Evolutionary conservation across 2,888 invertebrate species (phyloP).

Genomic region (Herminia tarsipennalis): DNA sequence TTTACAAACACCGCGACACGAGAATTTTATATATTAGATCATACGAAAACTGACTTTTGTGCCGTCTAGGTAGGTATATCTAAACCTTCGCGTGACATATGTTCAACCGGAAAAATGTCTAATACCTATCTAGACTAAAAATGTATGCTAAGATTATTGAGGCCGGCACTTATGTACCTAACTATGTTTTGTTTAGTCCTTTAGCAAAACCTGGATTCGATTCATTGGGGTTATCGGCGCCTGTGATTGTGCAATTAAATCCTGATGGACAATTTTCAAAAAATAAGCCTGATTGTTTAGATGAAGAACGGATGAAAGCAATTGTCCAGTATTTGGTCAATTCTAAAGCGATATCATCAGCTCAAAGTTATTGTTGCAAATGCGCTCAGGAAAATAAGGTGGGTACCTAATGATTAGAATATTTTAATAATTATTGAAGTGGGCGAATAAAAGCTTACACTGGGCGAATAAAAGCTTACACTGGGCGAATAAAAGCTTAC

Average conservation of each 20-base stretch:
- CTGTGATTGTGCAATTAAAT: slow-evolving; percentile 68
- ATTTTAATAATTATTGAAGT: background rate
- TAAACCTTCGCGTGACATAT: too few species aligned
- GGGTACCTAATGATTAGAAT: background rate
- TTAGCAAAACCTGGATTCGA: slow-evolving; percentile 62
- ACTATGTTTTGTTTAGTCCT: slow-evolving; percentile 46
- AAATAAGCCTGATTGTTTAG: slow-evolving; percentile 57
- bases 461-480: too few species aligned
- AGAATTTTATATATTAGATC: too few species aligned
- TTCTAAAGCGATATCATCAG: slow-evolving; percentile 65
- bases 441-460: too few species aligned
- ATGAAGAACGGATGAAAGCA: slow-evolving; percentile 63
- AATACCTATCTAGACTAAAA: too few species aligned
- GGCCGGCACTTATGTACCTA: background rate
- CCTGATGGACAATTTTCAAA: slow-evolving; percentile 73
- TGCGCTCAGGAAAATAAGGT: slow-evolving; percentile 66
- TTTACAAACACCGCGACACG: too few species aligned
- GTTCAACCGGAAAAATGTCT: too few species aligned
- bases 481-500: too few species aligned
- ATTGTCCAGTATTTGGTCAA: slow-evolving; percentile 66
- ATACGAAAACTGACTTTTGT: too few species aligned
- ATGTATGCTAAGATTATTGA: too few species aligned
- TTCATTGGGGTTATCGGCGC: slow-evolving; percentile 55
- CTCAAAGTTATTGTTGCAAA: slow-evolving; percentile 71
- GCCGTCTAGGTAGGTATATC: too few species aligned